phyloP scores from a whole-genome alignment of 2,113 vertebrate species.

The Pollachius pollachius region DNA sequence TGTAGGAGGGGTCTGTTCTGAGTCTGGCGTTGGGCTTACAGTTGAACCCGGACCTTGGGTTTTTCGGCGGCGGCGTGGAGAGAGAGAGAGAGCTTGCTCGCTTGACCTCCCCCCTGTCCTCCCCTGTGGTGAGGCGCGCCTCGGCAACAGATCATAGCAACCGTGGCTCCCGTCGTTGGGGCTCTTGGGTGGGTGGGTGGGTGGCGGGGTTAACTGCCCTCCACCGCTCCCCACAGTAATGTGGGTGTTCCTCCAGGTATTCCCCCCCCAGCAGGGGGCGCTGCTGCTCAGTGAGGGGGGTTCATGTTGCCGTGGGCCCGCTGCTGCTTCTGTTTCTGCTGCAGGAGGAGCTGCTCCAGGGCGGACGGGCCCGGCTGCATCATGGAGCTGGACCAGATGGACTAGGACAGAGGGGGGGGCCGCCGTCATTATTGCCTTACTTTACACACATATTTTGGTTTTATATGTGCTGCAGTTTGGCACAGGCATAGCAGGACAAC shows the following conservation, averaged over 20 bases:
- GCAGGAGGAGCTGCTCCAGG: constrained; percentile 98
- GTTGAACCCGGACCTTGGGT: no score
- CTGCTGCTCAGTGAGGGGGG: constrained; percentile 89
- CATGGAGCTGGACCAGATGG: constrained; percentile 99
- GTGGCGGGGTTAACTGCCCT: neutral
- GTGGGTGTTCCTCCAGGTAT: neutral
- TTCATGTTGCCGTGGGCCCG: constrained; percentile 87
- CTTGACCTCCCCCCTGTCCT: no score
- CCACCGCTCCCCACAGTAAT: neutral
- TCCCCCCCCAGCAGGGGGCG: constrained; percentile 1
- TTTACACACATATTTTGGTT: neutral
- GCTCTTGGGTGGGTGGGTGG: neutral
- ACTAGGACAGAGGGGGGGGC: constrained; percentile 65
- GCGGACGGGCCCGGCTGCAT: constrained; percentile 98
- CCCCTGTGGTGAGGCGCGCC: no score
- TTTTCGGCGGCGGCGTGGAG: no score
- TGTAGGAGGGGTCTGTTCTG: no score
- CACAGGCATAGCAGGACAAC: neutral
- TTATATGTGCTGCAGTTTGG: neutral
- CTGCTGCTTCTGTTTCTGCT: constrained; percentile 99
- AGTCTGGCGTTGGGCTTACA: no score
- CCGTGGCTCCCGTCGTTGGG: neutral
- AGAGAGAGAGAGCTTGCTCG: no score
- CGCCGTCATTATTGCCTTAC: neutral
- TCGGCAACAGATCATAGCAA: neutral